Percentiles rank a stretch among this genome's conserved stretches.
phyloP scores from a whole-genome alignment of 2,888 invertebrate genomes.

The Lasioglossum villosulum region DNA sequence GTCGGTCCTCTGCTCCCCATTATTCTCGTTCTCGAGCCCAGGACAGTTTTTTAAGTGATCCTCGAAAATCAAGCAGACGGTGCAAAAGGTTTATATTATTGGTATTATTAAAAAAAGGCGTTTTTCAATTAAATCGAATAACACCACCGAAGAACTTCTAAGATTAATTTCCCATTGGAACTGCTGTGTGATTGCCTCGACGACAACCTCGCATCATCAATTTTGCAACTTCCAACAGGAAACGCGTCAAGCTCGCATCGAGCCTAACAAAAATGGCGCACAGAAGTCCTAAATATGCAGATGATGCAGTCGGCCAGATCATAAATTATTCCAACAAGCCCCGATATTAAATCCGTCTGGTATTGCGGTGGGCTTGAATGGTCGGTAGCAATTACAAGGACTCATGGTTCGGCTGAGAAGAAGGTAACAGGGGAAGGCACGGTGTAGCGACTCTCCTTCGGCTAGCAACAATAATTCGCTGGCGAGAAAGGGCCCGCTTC shows the following conservation, averaged over 20 bases:
- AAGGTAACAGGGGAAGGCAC: background rate
- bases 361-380: background rate
- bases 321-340: background rate
- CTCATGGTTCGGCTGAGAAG: background rate
- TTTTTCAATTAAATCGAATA: no score
- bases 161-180: no score
- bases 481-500: conserved; percentile 47
- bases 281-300: background rate
- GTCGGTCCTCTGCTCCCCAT: no score
- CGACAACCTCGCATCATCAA: no score
- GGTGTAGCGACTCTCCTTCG: background rate
- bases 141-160: no score
- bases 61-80: background rate
- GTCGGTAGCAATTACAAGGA: background rate
- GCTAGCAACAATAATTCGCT: conserved; percentile 50
- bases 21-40: background rate
- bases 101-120: no score
- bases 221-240: background rate
- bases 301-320: background rate
- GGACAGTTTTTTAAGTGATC: background rate
- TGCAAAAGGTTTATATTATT: no score
- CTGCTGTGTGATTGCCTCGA: no score
- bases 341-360: background rate
- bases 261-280: background rate
- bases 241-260: no score